These are phyloP conservation scores for Cryptoleucopteryx plumbea DNA, from an alignment of 2,113 vertebrate species.

Conservation along the genomic window DNA sequence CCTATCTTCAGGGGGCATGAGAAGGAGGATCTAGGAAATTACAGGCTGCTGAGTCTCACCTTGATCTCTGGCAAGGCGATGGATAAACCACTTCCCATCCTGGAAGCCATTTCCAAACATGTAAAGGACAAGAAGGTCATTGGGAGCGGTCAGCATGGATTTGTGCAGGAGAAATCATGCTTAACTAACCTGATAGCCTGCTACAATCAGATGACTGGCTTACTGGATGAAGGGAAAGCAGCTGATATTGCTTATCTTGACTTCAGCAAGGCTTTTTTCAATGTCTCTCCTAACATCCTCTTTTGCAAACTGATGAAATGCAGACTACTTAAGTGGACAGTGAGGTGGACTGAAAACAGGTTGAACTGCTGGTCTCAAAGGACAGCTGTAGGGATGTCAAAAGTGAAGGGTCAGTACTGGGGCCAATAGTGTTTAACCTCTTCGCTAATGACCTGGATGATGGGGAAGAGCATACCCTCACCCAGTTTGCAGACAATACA, in stretches of 20 bases:
- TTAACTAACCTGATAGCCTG: background rate
- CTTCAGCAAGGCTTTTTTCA: background rate
- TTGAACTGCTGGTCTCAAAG: background rate
- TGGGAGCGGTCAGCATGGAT: background rate
- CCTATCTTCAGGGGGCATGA: background rate
- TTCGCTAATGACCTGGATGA: background rate
- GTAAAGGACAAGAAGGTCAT: background rate
- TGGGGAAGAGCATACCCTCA: background rate
- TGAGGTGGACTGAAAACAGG: background rate
- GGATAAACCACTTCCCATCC: background rate
- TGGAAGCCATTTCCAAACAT: background rate
- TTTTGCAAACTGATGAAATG: background rate
- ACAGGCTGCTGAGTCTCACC: background rate
- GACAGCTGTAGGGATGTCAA: background rate
- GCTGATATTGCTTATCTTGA: background rate
- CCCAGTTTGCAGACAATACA: background rate
- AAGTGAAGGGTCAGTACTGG: background rate
- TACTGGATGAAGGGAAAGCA: background rate
- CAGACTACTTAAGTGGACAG: background rate
- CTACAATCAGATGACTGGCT: background rate
- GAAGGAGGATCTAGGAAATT: background rate
- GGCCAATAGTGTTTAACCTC: background rate
- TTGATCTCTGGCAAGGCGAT: background rate
- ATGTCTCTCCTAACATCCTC: background rate
- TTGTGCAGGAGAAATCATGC: background rate